phyloP scores from a whole-genome alignment of 2,113 vertebrate species.

The Heptranchias perlo region DNA sequence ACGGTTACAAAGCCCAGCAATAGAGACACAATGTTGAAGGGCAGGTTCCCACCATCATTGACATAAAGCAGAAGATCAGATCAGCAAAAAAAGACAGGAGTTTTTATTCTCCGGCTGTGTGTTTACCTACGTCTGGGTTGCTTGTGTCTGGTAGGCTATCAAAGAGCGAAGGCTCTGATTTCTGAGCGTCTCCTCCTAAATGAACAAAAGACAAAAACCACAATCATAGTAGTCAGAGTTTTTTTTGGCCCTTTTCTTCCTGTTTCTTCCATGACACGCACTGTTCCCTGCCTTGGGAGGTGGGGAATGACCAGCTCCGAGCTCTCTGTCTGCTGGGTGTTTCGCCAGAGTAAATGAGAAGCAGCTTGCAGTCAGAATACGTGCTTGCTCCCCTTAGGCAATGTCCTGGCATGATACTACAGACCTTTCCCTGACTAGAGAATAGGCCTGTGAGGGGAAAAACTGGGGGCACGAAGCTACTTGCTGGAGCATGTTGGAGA shows the following conservation, averaged over 20 bases:
- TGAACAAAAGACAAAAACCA: constrained; percentile 38
- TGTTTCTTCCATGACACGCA: background rate
- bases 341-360: background rate
- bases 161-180: constrained; percentile 49
- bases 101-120: constrained; percentile 32
- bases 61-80: background rate
- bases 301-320: background rate
- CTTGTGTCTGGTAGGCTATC: constrained; percentile 57
- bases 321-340: background rate
- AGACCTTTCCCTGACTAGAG: background rate
- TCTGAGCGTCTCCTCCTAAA: constrained; percentile 54
- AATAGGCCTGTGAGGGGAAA: background rate
- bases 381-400: background rate
- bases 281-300: background rate
- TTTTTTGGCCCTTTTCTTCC: background rate
- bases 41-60: background rate
- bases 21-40: background rate
- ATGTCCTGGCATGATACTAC: background rate
- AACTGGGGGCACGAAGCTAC: background rate
- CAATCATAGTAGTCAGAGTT: background rate
- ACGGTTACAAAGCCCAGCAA: background rate
- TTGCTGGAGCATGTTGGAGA: background rate
- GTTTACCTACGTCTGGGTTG: constrained; percentile 58
- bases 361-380: background rate
- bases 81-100: background rate